Evolutionary conservation across 2,797 vertebrate genomes (phyloP), one percentile per base, ranked within the genome.

Genomic region (Rhabdomys pumilio): DNA sequence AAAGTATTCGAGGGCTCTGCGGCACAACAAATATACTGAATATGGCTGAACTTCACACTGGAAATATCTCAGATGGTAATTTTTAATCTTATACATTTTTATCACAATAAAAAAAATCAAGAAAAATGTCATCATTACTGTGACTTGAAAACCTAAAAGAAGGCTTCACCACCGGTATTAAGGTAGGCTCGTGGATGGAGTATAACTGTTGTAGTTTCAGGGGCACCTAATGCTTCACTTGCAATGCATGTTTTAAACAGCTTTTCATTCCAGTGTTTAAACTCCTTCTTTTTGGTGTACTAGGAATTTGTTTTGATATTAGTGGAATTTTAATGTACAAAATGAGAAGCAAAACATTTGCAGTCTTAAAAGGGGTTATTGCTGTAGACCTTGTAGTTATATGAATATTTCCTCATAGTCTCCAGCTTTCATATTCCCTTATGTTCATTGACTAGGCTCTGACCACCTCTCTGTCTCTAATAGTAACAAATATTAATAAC

Each of bases 111-210:
- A 86, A 84, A 89, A 24, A 19, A 24, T 88, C 17, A 59, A 65
- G 65, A 65, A 63, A 92, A 76, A 61, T n/a, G 3, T 67, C 89
- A 91, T 89, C 38, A 61, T 76, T 59, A 44, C 12, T 69, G 34
- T 15, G n/a, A 55, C 13, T 63, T 89, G 24, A 92, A 93, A 91
- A 75, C 53, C 65, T 93, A 79, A 80, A 69, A 47, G 6, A 80
- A 65, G 31, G 69, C 96, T 31, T 65, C 86, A 59, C 31, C 50
- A 84, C 55, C 22, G 57, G 29, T 90, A 88, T 67, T 50, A 14
- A n/a, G 63, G 44, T 34, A 50, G 15, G 8, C 4, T 63, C 57
- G 14, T 61, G 47, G 61, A 79, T 82, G 38, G 81, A 73, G 50
- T 89, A 29, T 89, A 83, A 65, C 72, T 83, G 34, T 53, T 89